Evolutionary conservation across 2,113 vertebrate genomes (phyloP).

Genomic region (Oophaga pumilio): DNA sequence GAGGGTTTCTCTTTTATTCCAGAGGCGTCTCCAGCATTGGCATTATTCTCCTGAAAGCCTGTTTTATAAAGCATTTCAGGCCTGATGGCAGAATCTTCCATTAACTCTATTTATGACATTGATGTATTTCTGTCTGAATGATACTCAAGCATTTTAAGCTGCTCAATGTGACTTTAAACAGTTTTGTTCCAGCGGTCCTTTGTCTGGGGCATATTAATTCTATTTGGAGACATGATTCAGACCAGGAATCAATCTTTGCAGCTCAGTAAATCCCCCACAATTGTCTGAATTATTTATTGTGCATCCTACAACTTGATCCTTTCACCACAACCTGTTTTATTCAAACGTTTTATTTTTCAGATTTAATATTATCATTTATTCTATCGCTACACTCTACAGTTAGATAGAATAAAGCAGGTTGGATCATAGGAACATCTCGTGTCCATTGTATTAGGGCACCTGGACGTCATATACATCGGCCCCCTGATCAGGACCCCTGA

Average conservation of each 20-base stretch:
- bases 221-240: conserved; percentile 26
- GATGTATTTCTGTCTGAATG: conserved; percentile 40
- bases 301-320: conserved; percentile 16
- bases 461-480: too few relatives aligned
- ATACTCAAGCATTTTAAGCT: background rate
- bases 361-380: background rate
- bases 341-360: background rate
- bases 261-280: background rate
- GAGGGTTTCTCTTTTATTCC: background rate
- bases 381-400: background rate
- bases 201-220: conserved; percentile 39
- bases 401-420: background rate
- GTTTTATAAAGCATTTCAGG: conserved; percentile 27
- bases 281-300: background rate
- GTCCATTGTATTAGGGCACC: background rate
- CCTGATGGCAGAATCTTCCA: conserved; percentile 39
- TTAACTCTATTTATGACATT: conserved; percentile 28
- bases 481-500: too few relatives aligned
- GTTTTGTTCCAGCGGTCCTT: background rate
- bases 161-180: conserved; percentile 5
- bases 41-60: conserved; percentile 38
- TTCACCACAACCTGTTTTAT: background rate
- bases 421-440: background rate
- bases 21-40: background rate
- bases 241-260: conserved; percentile 31